Evolutionary conservation across 2,113 vertebrate genomes (phyloP).

Genomic region (Pleuronectes platessa): DNA sequence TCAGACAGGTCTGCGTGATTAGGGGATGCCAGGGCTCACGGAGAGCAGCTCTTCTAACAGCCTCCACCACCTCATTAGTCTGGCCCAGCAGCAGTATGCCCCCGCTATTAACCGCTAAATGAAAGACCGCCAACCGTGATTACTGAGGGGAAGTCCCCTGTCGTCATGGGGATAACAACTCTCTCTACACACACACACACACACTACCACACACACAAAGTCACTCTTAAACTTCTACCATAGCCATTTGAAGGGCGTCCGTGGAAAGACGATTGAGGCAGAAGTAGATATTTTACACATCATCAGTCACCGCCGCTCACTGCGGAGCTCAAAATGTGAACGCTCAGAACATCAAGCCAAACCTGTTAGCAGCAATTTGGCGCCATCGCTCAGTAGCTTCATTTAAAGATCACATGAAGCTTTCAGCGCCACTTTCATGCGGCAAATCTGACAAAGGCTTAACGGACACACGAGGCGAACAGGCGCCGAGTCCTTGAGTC

Average conservation of each 20-base stretch:
- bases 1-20: conserved; percentile 67
- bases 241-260: conserved; percentile 49
- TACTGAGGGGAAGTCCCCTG: conserved; percentile 70
- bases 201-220: neutral
- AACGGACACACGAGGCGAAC: conserved; percentile 20
- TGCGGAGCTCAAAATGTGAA: conserved; percentile 15
- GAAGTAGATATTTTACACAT: conserved; percentile 65
- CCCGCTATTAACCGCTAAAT: conserved; percentile 73
- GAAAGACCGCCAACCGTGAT: conserved; percentile 72
- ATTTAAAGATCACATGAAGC: conserved; percentile 48
- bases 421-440: conserved; percentile 21
- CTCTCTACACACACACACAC: conserved; percentile 1
- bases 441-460: conserved; percentile 25
- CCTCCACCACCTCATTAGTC: conserved; percentile 73
- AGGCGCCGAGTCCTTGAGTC: conserved; percentile 21
- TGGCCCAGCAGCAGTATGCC: conserved; percentile 65
- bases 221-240: conserved; percentile 29
- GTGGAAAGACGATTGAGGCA: conserved; percentile 51
- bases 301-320: conserved; percentile 33
- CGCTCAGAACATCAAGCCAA: conserved; percentile 23
- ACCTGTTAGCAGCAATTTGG: conserved; percentile 27
- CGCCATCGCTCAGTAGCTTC: conserved; percentile 16
- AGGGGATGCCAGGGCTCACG: conserved; percentile 46
- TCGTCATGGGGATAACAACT: conserved; percentile 67
- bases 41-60: conserved; percentile 62